Evolutionary conservation across 1,140 invertebrate genomes (phyloP).

Genomic region (Drosophila bocqueti): DNA sequence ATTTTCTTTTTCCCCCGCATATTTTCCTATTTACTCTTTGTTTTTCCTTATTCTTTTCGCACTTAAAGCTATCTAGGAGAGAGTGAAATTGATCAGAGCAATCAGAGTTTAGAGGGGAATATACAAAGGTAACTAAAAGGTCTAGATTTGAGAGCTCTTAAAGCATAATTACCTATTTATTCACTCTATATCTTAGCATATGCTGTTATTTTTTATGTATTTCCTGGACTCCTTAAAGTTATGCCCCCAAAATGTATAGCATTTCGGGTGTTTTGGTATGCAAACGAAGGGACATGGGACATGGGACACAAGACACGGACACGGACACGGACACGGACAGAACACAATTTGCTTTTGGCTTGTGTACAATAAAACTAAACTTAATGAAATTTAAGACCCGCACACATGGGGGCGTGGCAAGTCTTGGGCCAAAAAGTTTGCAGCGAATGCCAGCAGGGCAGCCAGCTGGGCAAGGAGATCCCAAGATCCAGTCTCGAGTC

Average conservation of each 20-base stretch:
- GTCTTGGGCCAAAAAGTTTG: slow-evolving; percentile 50
- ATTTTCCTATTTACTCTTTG: neutral
- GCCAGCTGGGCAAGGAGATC: slow-evolving; percentile 34
- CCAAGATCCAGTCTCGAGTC: slow-evolving; percentile 17
- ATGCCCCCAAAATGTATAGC: slow-evolving; percentile 31
- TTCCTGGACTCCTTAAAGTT: slow-evolving; percentile 20
- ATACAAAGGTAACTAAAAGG: neutral
- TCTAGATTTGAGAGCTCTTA: neutral
- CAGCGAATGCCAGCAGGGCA: slow-evolving; percentile 57
- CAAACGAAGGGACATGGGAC: slow-evolving; percentile 27
- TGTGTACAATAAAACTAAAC: slow-evolving; percentile 74
- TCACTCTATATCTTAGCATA: neutral
- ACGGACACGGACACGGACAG: slow-evolving; percentile 14
- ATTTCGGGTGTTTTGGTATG: slow-evolving; percentile 3
- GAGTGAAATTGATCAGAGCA: slow-evolving; percentile 8
- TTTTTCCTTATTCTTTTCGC: neutral
- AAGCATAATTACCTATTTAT: neutral
- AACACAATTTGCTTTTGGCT: slow-evolving; percentile 54
- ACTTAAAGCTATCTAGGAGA: neutral
- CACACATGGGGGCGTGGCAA: slow-evolving; percentile 33
- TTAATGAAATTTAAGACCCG: slow-evolving; percentile 77
- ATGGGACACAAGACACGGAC: slow-evolving; percentile 16
- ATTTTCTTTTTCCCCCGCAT: neutral
- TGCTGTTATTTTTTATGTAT: slow-evolving; percentile 1
- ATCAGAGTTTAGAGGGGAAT: neutral